A percentile compares a stretch with the other conserved stretches of the same genome.
phyloP scores from a whole-genome alignment of 2,888 invertebrate species.

The Chrysolina oricalcia region DNA sequence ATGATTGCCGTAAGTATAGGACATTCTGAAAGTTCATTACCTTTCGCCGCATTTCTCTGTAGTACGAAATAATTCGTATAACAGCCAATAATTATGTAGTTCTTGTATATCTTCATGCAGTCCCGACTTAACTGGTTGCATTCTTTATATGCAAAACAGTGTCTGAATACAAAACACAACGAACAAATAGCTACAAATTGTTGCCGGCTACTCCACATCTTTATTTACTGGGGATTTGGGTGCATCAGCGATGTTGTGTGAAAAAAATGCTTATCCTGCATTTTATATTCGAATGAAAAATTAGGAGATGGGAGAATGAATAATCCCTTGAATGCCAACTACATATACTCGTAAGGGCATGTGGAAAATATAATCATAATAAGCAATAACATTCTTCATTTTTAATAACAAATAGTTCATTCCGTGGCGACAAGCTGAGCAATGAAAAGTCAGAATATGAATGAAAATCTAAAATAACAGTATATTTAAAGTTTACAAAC shows the following conservation, averaged over 20 bases:
- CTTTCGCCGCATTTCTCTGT: not conserved
- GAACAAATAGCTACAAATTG: conserved; percentile 62
- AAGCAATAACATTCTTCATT: too few species aligned
- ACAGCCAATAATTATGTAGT: conserved; percentile 40
- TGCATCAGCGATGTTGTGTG: conserved; percentile 40
- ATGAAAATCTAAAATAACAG: too few species aligned
- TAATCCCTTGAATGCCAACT: too few species aligned
- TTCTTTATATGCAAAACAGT: conserved; percentile 64
- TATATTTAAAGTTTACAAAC: too few species aligned
- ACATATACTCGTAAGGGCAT: too few species aligned
- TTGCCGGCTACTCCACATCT: conserved; percentile 54
- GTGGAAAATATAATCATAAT: too few species aligned
- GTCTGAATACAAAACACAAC: conserved; percentile 57
- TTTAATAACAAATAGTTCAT: too few species aligned
- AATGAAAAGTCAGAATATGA: too few species aligned
- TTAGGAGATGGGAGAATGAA: too few species aligned
- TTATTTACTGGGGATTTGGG: conserved; percentile 54
- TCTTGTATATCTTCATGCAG: conserved; percentile 42
- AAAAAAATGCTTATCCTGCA: not conserved
- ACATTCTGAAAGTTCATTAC: too few species aligned
- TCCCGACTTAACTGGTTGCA: conserved; percentile 53
- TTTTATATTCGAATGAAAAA: not conserved
- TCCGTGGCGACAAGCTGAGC: too few species aligned
- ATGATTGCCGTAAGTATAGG: not conserved
- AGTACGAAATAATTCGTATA: conserved; percentile 36